Evolutionary conservation across 2,113 vertebrate species (phyloP), one percentile per base, ranked within the genome.

Genomic region (Myrmecophaga tridactyla): DNA sequence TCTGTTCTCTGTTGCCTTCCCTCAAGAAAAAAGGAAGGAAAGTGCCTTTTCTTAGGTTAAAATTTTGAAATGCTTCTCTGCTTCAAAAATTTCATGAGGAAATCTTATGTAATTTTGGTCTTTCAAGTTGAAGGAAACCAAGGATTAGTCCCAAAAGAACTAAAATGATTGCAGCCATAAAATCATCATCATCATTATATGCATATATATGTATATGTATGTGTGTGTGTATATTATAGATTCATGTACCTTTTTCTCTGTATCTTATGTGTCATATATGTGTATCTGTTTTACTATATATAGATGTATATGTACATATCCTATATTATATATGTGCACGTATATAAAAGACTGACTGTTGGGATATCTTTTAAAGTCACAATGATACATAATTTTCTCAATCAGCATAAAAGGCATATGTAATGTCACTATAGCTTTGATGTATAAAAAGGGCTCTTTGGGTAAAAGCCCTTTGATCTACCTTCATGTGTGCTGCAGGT

Each of bases 361-460:
- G 89, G 78, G 41, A 89, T 92, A 60, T 96, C 89, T 98, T 96
- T 98, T 94, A 96, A 67, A 96, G 69, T 97, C 91, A 97, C 86
- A 94, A 95, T 94, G 97, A 97, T 96, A 96, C 62, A 93, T 60
- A 96, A 96, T 97, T 98, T 98, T 96, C 95, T 95, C 97, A 97
- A 94, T 97, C 94, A 97, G 92, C 90, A 97, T 96, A 92, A 98
- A 98, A 97, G 95, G 94, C 82, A 86, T 89, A 87, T 90, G 92
- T 97, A 90, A 94, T 97, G 95, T 97, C 96, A 97, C 67, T 56
- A 56, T 53, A 89, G 56, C 86, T 97, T 96, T 97, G 95, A 94
- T 96, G 95, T 96, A 96, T 94, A 96, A 97, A 97, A 96, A n/a
- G n/a, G 92, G 31, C 75, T 96, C 88, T 88, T 96, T 96, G 69